Conservation (phyloP, 2,888 invertebrate species). For the Congeria kusceri region DNA sequence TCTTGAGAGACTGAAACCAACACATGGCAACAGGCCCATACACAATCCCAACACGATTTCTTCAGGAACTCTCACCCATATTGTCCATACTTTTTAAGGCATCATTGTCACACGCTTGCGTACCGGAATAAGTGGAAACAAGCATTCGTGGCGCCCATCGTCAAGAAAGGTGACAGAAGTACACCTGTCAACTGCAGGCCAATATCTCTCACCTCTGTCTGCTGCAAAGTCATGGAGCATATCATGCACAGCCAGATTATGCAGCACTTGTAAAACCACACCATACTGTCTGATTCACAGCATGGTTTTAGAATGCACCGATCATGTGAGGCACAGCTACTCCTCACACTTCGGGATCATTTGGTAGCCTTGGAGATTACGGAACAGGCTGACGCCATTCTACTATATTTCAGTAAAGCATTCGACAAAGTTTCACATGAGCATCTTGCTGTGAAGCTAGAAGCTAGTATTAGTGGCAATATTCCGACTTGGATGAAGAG, state of each 20-base stretch:
- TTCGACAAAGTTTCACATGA: constrained; percentile 22
- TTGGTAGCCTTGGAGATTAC: constrained; percentile 22
- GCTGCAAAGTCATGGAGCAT: constrained; percentile 58
- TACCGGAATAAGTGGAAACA: constrained; percentile 54
- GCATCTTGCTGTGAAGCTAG: constrained; percentile 1
- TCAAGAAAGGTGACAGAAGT: constrained; percentile 50
- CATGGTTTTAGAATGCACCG: constrained; percentile 48
- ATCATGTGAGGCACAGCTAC: constrained; percentile 53
- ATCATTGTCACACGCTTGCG: constrained; percentile 23
- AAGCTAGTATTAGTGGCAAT: background rate
- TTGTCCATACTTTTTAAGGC: constrained; percentile 34
- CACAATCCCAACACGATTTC: constrained; percentile 21
- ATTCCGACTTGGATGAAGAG: background rate
- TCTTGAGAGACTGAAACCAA: constrained; percentile 40
- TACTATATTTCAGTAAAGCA: constrained; percentile 56
- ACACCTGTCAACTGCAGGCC: constrained; percentile 58
- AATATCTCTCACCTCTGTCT: constrained; percentile 48
- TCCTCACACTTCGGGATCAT: constrained; percentile 35
- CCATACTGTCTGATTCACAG: constrained; percentile 47
- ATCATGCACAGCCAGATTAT: constrained; percentile 44
- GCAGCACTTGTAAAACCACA: constrained; percentile 25
- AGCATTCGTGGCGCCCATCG: constrained; percentile 49
- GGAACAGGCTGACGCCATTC: constrained; percentile 50
- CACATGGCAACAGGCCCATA: constrained; percentile 42
- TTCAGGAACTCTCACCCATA: constrained; percentile 33